These are phyloP conservation scores for Drosophila barbarae DNA, from an alignment of 2,888 invertebrate genomes.

Conservation along the genomic window DNA sequence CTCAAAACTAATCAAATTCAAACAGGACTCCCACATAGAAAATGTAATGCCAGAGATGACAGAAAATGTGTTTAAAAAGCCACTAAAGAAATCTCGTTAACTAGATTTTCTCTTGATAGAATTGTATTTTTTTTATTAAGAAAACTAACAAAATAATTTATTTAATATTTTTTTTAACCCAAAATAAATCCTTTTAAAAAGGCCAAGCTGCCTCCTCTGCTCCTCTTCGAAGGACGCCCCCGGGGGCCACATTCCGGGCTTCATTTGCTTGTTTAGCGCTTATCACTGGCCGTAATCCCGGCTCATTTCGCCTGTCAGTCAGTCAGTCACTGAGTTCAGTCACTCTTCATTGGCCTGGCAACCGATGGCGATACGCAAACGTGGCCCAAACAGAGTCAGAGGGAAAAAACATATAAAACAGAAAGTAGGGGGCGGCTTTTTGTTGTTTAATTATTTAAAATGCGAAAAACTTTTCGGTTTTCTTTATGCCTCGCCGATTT, in stretches of 20 bases:
- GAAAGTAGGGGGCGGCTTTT: conserved; percentile 16
- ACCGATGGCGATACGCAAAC: conserved; percentile 29
- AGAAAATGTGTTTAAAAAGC: background rate
- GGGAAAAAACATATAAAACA: background rate
- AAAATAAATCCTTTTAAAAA: background rate
- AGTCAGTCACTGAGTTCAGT: conserved; percentile 50
- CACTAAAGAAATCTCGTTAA: background rate
- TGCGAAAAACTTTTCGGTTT: conserved; percentile 51
- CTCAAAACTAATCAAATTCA: conserved; percentile 33
- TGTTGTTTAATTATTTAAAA: conserved; percentile 70
- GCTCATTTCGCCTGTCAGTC: conserved; percentile 47
- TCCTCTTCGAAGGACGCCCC: background rate
- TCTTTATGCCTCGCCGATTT: conserved; percentile 13
- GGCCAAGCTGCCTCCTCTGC: conserved; percentile 2
- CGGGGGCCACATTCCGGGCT: conserved; percentile 50
- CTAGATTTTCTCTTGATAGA: background rate
- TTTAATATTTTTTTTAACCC: background rate
- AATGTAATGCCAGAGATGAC: background rate
- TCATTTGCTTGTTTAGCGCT: conserved; percentile 69
- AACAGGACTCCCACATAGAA: background rate
- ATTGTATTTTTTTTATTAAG: background rate
- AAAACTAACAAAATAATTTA: background rate
- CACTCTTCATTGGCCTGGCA: conserved; percentile 58
- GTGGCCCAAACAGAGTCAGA: conserved; percentile 10
- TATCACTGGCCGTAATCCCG: conserved; percentile 59